A percentile compares a stretch with the other conserved stretches of the same genome.
These are phyloP conservation scores for Eupithecia exiguata DNA, from an alignment of 2,888 invertebrate species.

Conservation along the genomic window DNA sequence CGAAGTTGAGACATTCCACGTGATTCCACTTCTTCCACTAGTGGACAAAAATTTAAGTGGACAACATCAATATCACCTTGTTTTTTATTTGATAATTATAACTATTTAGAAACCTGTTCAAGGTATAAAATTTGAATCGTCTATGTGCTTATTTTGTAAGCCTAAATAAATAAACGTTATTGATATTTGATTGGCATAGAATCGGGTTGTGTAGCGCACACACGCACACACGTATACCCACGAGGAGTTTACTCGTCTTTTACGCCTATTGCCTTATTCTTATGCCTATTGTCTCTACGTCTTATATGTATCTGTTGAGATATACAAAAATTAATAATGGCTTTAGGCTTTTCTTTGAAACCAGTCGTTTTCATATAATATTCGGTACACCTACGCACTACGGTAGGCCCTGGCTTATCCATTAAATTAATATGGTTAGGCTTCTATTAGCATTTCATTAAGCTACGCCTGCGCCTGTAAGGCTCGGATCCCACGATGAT, in stretches of 20 bases:
- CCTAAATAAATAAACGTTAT: too few species aligned
- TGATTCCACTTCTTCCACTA: too few species aligned
- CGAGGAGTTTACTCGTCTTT: not conserved
- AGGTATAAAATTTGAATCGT: too few species aligned
- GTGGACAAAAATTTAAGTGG: too few species aligned
- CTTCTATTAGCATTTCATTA: constrained; percentile 23
- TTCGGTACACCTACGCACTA: not conserved
- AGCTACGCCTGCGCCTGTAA: not conserved
- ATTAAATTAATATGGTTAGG: not conserved
- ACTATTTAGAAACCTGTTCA: too few species aligned
- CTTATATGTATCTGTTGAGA: not conserved
- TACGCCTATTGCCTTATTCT: not conserved
- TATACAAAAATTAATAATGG: not conserved
- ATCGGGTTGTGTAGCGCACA: not conserved
- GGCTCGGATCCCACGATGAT: not conserved
- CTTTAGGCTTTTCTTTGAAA: not conserved
- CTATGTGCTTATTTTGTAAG: too few species aligned
- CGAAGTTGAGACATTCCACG: too few species aligned
- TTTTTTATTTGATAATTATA: too few species aligned
- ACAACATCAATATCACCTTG: too few species aligned
- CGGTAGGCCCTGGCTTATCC: not conserved
- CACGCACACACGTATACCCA: too few species aligned
- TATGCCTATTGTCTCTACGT: not conserved
- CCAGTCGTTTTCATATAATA: not conserved
- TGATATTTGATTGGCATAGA: not conserved